These are phyloP conservation scores for Mionectes olivaceus DNA, from an alignment of 2,797 vertebrate genomes.

Conservation along the genomic window DNA sequence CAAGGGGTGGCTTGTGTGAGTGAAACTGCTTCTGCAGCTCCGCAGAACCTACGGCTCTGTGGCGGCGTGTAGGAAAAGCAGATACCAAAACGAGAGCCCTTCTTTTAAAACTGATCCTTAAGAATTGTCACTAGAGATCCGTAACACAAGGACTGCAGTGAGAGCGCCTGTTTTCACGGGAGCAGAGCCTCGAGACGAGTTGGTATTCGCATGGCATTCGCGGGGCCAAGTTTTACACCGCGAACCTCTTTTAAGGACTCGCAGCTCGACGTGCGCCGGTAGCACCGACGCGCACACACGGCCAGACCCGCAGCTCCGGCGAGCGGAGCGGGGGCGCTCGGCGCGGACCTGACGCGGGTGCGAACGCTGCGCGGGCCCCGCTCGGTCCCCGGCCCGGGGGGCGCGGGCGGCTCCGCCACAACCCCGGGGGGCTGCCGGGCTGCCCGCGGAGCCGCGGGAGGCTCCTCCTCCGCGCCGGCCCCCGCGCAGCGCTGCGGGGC, in stretches of 20 bases:
- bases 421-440: background rate
- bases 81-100: background rate
- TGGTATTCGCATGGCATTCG: fast-evolving
- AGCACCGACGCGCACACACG: background rate
- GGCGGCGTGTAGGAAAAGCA: fast-evolving
- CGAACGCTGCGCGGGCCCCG: background rate
- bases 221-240: background rate
- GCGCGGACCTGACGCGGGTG: background rate
- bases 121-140: background rate
- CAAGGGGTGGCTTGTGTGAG: fast-evolving
- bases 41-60: background rate
- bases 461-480: constrained; percentile 16
- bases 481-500: background rate
- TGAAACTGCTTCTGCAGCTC: background rate
- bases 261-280: fast-evolving
- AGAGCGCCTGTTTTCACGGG: fast-evolving
- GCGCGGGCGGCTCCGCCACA: background rate
- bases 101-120: fast-evolving
- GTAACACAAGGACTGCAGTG: background rate
- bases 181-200: background rate
- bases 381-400: background rate
- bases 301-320: background rate
- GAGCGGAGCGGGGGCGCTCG: background rate
- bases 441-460: background rate
- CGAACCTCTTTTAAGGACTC: background rate